Base-by-base conservation (phyloP, 2,888 invertebrate species). In the Trachelus iudaicus region DNA sequence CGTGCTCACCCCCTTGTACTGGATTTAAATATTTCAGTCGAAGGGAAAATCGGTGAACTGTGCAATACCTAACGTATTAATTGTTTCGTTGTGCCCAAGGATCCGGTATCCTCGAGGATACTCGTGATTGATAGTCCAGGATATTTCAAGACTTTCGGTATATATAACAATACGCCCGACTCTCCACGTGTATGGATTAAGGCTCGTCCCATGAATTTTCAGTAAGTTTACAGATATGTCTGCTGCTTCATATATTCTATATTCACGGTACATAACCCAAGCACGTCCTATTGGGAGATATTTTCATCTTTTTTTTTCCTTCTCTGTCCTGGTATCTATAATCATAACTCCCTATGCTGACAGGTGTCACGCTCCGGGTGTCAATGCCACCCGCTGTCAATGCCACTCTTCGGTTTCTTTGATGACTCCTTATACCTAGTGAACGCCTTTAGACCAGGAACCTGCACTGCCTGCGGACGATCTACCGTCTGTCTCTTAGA, bases 161-260 rank as follows among this genome's bases (percentile, higher is more conserved):
- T 40, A 37, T 37, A 35, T 35, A 12, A 15, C 15, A 4, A 40
- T 15, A 15, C 40, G 40, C 40, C 40, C 1, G 40, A 40, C 40
- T 40, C 40, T 15, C 15, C 40, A 15, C 40, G 40, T 40, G 15
- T 80, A 81, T 86, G 86, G 81, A 85, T 86, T 85, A 79, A 78
- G 83, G 82, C 84, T 85, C 81, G 85, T 85, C 86, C 85, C 86
- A 87, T 89, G 87, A 89, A 86, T 87, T 86, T 85, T 84, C 86
- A 84, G 87, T 85, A 85, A 86, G 87, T 88, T 75, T 73, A 69
- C 73, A 37, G 74, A 73, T 71, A 77, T 37, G 78, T 76, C 69
- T 33, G 69, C 69, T 33, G 30, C 69, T 30, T 69, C 12, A 56
- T 75, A 73, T 56, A 68, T 76, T 69, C 75, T 76, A 37, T 37